A percentile compares a stretch with the other conserved stretches of the same genome.
Evolutionary conservation across 2,888 invertebrate species (phyloP).

Genomic region (Peribatodes rhomboidaria): DNA sequence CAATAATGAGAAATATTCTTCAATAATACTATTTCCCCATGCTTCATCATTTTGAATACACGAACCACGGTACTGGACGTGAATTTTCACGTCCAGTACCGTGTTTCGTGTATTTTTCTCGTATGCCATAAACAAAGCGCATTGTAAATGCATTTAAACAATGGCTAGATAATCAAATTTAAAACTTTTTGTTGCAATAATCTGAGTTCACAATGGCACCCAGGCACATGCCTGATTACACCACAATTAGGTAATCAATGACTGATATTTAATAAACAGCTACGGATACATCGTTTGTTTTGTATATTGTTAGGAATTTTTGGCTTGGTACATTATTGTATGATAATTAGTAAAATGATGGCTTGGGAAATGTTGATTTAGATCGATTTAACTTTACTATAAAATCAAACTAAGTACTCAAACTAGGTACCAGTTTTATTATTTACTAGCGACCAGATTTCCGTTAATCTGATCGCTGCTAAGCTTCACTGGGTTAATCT

Average conservation of each 20-base stretch:
- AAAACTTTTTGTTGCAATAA: slow-evolving; percentile 61
- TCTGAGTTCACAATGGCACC: slow-evolving; percentile 55
- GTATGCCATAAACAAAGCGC: slow-evolving; percentile 60
- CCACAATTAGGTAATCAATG: slow-evolving; percentile 47
- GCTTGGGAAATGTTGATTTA: no score
- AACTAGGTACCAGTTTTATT: no score
- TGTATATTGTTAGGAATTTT: slow-evolving; percentile 29
- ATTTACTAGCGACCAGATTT: no score
- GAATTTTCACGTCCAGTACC: slow-evolving; percentile 5
- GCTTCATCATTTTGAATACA: background rate
- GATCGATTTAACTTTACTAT: no score
- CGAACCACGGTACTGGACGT: no score
- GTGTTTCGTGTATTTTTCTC: slow-evolving; percentile 24
- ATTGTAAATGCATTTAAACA: slow-evolving; percentile 70
- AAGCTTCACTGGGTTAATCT: no score
- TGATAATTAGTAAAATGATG: background rate
- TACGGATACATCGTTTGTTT: slow-evolving; percentile 33
- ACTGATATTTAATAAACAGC: slow-evolving; percentile 41
- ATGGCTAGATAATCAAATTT: slow-evolving; percentile 72
- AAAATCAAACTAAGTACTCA: no score
- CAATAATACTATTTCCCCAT: slow-evolving; percentile 2
- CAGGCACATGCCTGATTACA: slow-evolving; percentile 48
- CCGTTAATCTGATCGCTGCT: no score
- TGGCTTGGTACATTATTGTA: background rate
- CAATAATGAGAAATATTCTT: background rate